A percentile compares a stretch with the other conserved stretches of the same genome.
Evolutionary conservation across 2,797 vertebrate species (phyloP).

Genomic region (Netta rufina): DNA sequence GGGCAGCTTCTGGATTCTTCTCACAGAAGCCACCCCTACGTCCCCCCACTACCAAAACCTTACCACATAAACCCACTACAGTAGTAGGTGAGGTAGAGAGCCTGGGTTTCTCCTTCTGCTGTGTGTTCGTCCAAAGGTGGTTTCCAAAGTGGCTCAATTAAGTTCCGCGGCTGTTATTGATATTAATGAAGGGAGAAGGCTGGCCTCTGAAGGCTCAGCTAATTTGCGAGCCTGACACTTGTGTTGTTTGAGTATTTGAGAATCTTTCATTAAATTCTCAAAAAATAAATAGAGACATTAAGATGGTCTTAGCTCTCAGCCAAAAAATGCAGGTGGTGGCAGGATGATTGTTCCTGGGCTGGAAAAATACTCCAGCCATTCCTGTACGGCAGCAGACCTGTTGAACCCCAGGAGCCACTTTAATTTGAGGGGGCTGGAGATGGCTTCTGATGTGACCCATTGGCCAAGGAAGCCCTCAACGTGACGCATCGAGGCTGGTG

Average conservation of each 20-base stretch:
- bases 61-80: too few species aligned
- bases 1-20: too few species aligned
- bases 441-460: accelerated
- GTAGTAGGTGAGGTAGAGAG: accelerated
- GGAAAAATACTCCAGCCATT: background rate
- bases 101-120: background rate
- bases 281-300: background rate
- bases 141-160: background rate
- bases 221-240: constrained; percentile 23
- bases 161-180: constrained; percentile 13
- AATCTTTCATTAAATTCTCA: background rate
- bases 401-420: accelerated
- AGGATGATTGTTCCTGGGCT: background rate
- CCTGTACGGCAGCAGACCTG: background rate
- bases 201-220: constrained; percentile 29
- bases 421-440: background rate
- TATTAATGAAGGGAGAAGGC: background rate
- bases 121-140: background rate
- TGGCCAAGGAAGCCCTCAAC: background rate
- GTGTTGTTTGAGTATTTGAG: background rate
- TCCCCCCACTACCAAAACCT: too few species aligned
- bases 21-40: too few species aligned
- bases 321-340: background rate
- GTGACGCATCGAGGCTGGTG: accelerated
- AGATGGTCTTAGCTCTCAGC: background rate